Evolutionary conservation across 2,113 vertebrate genomes (phyloP).

Genomic region (Myiagra hebetior): DNA sequence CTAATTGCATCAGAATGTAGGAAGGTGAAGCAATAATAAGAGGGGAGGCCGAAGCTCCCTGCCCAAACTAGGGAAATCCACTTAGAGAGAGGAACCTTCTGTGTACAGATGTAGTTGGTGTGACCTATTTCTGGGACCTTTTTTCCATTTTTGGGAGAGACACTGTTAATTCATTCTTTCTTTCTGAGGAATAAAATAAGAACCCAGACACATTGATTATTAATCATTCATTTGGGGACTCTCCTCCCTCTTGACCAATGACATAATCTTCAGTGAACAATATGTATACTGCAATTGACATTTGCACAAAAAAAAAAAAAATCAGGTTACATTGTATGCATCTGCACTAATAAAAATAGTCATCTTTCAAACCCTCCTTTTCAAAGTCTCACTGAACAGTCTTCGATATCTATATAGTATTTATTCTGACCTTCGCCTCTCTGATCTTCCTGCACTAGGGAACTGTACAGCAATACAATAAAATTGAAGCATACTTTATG

Average conservation of each 20-base stretch:
- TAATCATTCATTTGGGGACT: conserved; percentile 73
- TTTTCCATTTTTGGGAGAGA: conserved; percentile 64
- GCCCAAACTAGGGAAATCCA: conserved; percentile 6
- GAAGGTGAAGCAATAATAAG: not conserved
- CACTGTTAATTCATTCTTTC: conserved; percentile 65
- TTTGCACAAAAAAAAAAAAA: conserved; percentile 59
- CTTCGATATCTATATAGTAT: conserved; percentile 62
- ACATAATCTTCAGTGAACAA: conserved; percentile 66
- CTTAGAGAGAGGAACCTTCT: not conserved
- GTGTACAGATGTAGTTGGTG: not conserved
- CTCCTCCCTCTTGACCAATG: conserved; percentile 70
- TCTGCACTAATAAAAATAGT: conserved; percentile 75
- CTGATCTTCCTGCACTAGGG: not conserved
- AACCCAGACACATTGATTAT: conserved; percentile 78
- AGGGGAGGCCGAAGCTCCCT: not conserved
- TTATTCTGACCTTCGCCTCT: conserved; percentile 52
- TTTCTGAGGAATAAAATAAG: conserved; percentile 68
- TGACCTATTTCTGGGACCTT: conserved; percentile 52
- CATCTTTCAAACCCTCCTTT: conserved; percentile 74
- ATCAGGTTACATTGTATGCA: conserved; percentile 70
- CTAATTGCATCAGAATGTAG: conserved; percentile 34
- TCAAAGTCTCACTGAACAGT: conserved; percentile 65
- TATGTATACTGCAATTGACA: conserved; percentile 75
- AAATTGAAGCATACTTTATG: conserved; percentile 20
- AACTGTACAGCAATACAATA: not conserved